phyloP scores from a whole-genome alignment of 2,113 vertebrate species.

The Apodemus sylvaticus region DNA sequence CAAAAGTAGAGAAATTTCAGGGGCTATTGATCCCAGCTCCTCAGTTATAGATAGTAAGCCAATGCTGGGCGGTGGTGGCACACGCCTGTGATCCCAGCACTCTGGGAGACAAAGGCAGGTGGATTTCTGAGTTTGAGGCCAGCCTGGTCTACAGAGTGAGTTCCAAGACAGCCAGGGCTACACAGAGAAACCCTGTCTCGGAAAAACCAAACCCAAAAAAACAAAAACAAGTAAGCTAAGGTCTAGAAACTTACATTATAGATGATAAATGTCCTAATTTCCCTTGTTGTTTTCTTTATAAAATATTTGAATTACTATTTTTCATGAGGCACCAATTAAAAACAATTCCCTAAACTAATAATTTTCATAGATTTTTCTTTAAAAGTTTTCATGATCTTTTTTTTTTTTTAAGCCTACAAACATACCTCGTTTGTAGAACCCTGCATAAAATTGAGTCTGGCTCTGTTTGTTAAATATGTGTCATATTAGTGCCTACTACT shows the following conservation, averaged over 20 bases:
- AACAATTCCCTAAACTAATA: not conserved
- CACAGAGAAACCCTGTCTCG: too few relatives aligned
- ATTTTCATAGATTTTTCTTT: not conserved
- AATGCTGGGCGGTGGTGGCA: too few relatives aligned
- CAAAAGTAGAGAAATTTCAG: not conserved
- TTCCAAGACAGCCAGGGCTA: too few relatives aligned
- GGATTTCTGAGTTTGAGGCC: too few relatives aligned
- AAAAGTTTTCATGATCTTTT: not conserved
- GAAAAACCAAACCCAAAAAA: too few relatives aligned
- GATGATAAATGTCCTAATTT: not conserved
- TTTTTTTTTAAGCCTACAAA: not conserved
- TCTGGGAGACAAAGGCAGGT: too few relatives aligned
- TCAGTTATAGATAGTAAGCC: conserved; percentile 10
- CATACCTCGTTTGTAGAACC: conserved; percentile 21
- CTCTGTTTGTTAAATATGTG: not conserved
- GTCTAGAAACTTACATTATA: not conserved
- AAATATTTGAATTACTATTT: not conserved
- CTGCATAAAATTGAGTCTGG: not conserved
- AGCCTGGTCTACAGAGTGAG: too few relatives aligned
- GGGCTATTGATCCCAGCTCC: not conserved
- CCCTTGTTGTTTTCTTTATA: not conserved
- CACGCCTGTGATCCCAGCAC: too few relatives aligned
- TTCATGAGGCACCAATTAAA: not conserved
- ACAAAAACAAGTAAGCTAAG: not conserved
- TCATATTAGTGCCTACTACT: not conserved